These are phyloP conservation scores for Numenius arquata DNA, from an alignment of 2,113 vertebrate genomes.

Conservation along the genomic window DNA sequence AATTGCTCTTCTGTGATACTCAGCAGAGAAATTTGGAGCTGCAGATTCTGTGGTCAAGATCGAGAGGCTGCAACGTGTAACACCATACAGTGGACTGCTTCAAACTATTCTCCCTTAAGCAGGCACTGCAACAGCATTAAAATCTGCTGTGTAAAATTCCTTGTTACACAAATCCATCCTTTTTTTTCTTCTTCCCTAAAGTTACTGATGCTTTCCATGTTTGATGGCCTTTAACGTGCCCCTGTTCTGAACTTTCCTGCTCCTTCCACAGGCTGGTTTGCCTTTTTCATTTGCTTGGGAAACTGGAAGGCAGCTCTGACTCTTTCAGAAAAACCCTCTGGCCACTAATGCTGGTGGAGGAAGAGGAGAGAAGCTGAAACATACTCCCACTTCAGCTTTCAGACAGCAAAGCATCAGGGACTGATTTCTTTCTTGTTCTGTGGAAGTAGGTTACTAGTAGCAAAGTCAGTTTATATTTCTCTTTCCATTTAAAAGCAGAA, in stretches of 20 bases:
- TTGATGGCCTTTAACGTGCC: not conserved
- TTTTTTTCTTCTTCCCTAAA: not conserved
- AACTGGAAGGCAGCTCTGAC: not conserved
- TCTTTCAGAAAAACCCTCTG: not conserved
- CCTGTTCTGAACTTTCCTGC: not conserved
- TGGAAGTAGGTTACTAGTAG: not conserved
- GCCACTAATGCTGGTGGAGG: not conserved
- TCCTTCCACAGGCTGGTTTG: not conserved
- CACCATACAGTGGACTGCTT: not conserved
- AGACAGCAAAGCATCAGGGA: not conserved
- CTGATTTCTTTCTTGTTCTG: not conserved
- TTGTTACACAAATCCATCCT: not conserved
- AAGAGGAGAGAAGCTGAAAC: not conserved
- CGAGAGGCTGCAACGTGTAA: not conserved
- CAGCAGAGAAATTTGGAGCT: not conserved
- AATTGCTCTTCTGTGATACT: not conserved
- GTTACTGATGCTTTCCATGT: not conserved
- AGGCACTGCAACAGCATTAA: not conserved
- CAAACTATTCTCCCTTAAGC: not conserved
- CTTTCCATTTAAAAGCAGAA: not conserved
- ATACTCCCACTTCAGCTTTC: not conserved
- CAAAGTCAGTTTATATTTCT: not conserved
- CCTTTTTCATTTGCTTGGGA: not conserved
- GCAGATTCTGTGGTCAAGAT: not conserved
- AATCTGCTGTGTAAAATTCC: not conserved